phyloP scores from a whole-genome alignment of 2,888 invertebrate species.

The Ptycholaimellus sp. region DNA sequence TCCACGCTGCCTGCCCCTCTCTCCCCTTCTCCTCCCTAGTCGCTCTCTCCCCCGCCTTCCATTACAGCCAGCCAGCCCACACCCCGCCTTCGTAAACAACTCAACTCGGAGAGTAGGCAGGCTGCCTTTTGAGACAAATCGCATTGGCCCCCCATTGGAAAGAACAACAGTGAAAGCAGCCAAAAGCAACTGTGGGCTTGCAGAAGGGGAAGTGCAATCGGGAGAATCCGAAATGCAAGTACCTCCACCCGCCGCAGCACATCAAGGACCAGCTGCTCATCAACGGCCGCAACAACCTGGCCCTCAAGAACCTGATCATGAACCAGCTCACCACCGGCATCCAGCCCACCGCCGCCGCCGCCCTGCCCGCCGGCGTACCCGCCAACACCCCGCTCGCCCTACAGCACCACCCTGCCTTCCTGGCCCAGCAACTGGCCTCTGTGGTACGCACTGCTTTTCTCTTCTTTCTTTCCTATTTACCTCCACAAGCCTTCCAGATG shows the following conservation, averaged over 20 bases:
- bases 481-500: no score
- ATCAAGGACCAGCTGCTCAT: slow-evolving; percentile 97
- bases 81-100: no score
- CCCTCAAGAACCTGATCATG: slow-evolving; percentile 53
- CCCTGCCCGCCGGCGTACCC: background rate
- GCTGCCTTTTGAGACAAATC: no score
- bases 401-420: slow-evolving; percentile 61
- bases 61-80: no score
- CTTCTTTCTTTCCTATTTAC: no score
- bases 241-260: slow-evolving; percentile 99
- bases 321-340: slow-evolving; percentile 3
- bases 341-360: background rate
- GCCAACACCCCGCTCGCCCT: slow-evolving; percentile 42
- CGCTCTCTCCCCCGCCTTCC: no score
- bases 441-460: slow-evolving; percentile 65
- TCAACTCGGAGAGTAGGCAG: no score
- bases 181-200: no score
- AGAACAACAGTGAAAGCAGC: no score
- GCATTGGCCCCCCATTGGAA: no score
- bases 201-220: slow-evolving; percentile 99
- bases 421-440: slow-evolving; percentile 66
- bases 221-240: slow-evolving; percentile 99
- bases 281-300: slow-evolving; percentile 97
- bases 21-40: no score
- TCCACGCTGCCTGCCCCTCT: no score